phyloP scores from a whole-genome alignment of 2,888 invertebrate genomes.

The Belgica antarctica region DNA sequence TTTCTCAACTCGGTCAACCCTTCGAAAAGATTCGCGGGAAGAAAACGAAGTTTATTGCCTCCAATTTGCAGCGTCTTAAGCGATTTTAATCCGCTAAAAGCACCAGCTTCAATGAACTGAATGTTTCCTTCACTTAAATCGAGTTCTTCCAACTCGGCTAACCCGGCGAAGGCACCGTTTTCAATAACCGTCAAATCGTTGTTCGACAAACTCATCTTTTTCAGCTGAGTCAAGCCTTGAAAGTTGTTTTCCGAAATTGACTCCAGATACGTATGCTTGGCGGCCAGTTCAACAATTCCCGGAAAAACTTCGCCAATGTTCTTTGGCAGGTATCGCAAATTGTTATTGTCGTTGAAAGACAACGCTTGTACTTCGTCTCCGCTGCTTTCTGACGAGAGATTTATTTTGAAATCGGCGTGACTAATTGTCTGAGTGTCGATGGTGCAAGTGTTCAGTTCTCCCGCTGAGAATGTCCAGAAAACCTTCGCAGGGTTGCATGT shows the following conservation, averaged over 20 bases:
- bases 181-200: conserved; percentile 28
- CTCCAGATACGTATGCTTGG: not conserved
- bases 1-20: not conserved
- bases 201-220: not conserved
- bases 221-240: conserved; percentile 21
- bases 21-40: conserved; percentile 31
- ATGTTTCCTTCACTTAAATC: conserved; percentile 45
- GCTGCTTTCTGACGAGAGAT: not conserved
- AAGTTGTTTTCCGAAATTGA: not conserved
- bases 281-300: not conserved
- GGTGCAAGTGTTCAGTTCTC: not conserved
- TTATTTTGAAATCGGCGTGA: not conserved
- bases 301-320: conserved; percentile 23
- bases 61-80: conserved; percentile 44
- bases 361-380: conserved; percentile 5
- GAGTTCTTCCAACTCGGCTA: conserved; percentile 43
- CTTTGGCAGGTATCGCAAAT: conserved; percentile 4
- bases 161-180: conserved; percentile 12
- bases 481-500: not conserved
- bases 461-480: not conserved
- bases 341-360: not conserved
- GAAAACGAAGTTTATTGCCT: conserved; percentile 43
- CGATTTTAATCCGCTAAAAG: conserved; percentile 44
- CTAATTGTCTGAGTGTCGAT: conserved; percentile 13
- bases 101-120: conserved; percentile 43